Base-by-base conservation (phyloP, 2,888 invertebrate species). In the Cheilosia impressa region DNA sequence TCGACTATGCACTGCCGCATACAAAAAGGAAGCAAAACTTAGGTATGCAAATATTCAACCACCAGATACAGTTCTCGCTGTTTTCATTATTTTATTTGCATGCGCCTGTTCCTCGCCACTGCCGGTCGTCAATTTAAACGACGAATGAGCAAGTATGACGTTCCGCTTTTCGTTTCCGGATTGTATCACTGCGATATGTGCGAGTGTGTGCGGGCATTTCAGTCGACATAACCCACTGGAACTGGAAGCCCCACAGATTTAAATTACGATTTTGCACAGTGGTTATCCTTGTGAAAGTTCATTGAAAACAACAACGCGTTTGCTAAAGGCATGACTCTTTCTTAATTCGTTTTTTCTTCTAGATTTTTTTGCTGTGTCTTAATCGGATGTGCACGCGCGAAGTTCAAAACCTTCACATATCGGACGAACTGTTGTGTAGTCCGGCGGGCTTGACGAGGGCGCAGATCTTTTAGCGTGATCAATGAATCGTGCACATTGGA, bases 211-310 rank as follows among this genome's bases (percentile, higher is more conserved):
- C 10, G 24, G 13, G 24, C n/a, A 45, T 22, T 50, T 47, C 9
- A 45, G 34, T 22, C 58, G 22, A 52, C 24, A 50, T 75, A 57
- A 57, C 63, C 76, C 69, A 81, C 75, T 75, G 65, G 15, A 45
- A 47, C 69, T 75, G 65, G 17, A 45, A 47, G 45, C 17, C 27
- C 41, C 43, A 53, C 38, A 24, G 45, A 17, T 27, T 60, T 47
- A 17, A 53, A 60, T 31, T 41, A 41, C 34, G 62, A 72, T 43
- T 53, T 41, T 27, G 68, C 27, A 27, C 65, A 85, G 80, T 52
- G 81, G 85, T 85, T 85, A 85, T 85, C 85, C 85, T 85, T 85
- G 71, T 85, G 76, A 81, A 85, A 85, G 85, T 85, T 85, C 85
- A 85, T 81, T 85, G 85, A 66, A 85, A 81, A 85, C 76, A 34